phyloP scores from a whole-genome alignment of 2,797 vertebrate genomes.

The Enteromius trimaculatus region DNA sequence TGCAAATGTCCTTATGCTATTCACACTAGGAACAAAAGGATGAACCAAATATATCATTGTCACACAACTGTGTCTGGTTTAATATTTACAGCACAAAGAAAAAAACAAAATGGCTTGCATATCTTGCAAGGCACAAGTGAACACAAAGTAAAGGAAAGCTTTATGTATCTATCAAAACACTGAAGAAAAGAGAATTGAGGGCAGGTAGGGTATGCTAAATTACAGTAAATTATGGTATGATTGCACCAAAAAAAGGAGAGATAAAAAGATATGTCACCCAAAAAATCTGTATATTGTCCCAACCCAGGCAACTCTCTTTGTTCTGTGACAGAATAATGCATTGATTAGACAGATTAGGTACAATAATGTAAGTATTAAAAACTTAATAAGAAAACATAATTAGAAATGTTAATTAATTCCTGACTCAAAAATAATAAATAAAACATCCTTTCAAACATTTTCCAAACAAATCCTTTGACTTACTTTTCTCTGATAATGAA shows the following conservation, averaged over 20 bases:
- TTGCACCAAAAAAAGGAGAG: not conserved
- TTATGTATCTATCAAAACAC: not conserved
- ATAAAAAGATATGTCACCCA: not conserved
- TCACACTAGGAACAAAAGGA: not conserved
- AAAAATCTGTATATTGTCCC: not conserved
- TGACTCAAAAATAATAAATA: not conserved
- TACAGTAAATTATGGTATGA: not conserved
- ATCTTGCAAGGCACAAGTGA: not conserved
- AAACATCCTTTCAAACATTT: too few relatives aligned
- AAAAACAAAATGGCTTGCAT: not conserved
- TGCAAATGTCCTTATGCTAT: not conserved
- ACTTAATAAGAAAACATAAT: too few relatives aligned
- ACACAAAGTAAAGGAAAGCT: not conserved
- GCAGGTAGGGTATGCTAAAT: not conserved
- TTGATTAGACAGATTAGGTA: not conserved
- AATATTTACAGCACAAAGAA: not conserved
- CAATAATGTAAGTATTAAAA: not conserved
- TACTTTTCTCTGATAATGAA: not conserved
- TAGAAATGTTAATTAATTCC: not conserved
- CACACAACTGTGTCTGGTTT: not conserved
- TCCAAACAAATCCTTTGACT: not conserved
- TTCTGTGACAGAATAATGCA: not conserved
- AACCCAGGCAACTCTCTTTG: not conserved
- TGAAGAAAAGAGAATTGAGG: not conserved
- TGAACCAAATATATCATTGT: slow-evolving; percentile 8